Evolutionary conservation across 2,113 vertebrate species (phyloP).

Genomic region (Polypterus bichir): DNA sequence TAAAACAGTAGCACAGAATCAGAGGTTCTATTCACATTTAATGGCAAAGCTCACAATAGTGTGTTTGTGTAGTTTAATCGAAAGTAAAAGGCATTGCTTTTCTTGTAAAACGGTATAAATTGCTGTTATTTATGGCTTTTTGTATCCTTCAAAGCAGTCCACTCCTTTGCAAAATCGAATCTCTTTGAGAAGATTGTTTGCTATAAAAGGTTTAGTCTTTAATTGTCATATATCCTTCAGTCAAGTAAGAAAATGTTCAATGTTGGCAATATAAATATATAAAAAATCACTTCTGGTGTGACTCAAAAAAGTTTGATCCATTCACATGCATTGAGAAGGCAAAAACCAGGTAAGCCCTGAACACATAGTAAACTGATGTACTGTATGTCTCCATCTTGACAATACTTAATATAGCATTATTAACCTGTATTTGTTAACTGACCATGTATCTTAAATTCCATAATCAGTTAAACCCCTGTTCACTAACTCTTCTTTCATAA

Average conservation of each 20-base stretch:
- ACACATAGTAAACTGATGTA: too few relatives aligned
- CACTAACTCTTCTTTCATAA: too few relatives aligned
- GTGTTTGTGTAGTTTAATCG: neutral
- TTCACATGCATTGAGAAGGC: too few relatives aligned
- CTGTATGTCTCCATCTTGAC: too few relatives aligned
- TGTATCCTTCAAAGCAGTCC: neutral
- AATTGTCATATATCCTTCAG: too few relatives aligned
- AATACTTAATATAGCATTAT: too few relatives aligned
- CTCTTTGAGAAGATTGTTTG: neutral
- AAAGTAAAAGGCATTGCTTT: neutral
- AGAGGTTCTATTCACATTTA: neutral
- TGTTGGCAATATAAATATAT: constrained; percentile 22
- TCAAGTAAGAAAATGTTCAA: constrained; percentile 21
- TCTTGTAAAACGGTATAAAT: neutral
- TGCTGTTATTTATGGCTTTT: neutral
- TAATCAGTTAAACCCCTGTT: too few relatives aligned
- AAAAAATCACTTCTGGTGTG: too few relatives aligned
- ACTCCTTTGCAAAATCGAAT: neutral
- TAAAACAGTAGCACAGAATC: neutral
- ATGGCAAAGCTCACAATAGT: neutral
- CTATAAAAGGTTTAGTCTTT: neutral
- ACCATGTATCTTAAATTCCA: too few relatives aligned
- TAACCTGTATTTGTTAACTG: too few relatives aligned
- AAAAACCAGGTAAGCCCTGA: too few relatives aligned
- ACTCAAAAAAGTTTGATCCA: too few relatives aligned